Base-by-base conservation (phyloP, 2,797 vertebrate genomes). In the Chaetophractus vellerosus region DNA sequence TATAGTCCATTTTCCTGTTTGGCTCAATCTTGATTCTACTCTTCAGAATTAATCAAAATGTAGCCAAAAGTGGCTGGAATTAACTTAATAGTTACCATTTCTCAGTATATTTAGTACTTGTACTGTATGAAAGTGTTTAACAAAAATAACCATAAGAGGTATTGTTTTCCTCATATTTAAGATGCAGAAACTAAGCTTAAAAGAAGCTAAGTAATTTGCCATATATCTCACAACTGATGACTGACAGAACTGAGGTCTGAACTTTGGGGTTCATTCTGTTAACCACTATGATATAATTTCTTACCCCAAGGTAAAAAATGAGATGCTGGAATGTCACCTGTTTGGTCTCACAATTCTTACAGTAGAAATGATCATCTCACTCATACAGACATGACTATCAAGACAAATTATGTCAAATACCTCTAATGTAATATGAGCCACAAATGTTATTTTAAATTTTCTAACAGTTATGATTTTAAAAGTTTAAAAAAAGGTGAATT, bases 31-130 rank as follows among this genome's bases (percentile, higher is more conserved):
- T 41, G 68, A 88, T 36, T 64, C 16, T 36, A 84, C 2, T 88
- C 82, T 41, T 57, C 16, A 0, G 4, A 69, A 74, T 64, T 66
- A 96, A 81, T 41, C 31, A 75, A 95, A 88, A 89, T 52, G 57
- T 66, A 50, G 48, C 71, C 89, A 45, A 90, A 79, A 92, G 3
- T 26, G 7, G 55, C 64, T 31, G 7, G 41, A 74, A 93, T 86
- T 21, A 88, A 94, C 38, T 75, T 64, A 66, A 93, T 5, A 88
- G 78, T 33, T 52, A 84, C 19, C 31, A 15, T n/a, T 57, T 31
- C 28, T 14, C 33, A 41, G 14, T 45, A 64, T 66, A 38, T 16
- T 63, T 84, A 66, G 57, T 23, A 41, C 26, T 41, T n/a, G 36
- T 16, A 48, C 36, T 66, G 64, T 41, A 41, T n/a, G 5, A 57